phyloP scores from a whole-genome alignment of 2,888 invertebrate species.

The Himalopsyche kuldschensis region DNA sequence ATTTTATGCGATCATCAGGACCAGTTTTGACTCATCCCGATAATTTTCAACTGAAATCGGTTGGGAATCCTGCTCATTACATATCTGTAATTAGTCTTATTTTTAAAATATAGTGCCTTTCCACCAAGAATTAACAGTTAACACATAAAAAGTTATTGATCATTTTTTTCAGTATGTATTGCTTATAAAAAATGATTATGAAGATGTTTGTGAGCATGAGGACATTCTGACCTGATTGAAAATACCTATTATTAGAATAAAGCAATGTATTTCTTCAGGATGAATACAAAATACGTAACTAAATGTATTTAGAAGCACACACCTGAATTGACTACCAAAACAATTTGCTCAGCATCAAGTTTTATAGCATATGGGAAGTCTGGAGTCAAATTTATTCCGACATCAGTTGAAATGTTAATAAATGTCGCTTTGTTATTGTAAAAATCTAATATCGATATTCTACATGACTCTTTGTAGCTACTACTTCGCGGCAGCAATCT shows the following conservation, averaged over 20 bases:
- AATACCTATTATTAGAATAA: constrained; percentile 44
- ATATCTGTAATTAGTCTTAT: no score
- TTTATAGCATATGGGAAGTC: constrained; percentile 55
- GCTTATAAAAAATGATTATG: no score
- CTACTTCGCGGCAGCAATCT: constrained; percentile 53
- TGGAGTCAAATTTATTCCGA: constrained; percentile 52
- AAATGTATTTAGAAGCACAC: not conserved
- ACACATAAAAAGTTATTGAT: no score
- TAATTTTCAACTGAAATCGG: no score
- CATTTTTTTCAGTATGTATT: no score
- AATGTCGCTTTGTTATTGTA: constrained; percentile 49
- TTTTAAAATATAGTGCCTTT: no score
- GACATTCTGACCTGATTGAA: not conserved
- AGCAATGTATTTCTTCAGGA: not conserved
- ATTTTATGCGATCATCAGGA: no score
- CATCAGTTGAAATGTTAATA: constrained; percentile 51
- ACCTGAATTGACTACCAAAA: constrained; percentile 49
- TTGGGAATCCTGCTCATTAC: no score
- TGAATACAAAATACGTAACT: not conserved
- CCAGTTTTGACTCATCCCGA: no score
- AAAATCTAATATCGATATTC: constrained; percentile 52
- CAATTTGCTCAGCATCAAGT: constrained; percentile 48
- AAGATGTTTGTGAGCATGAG: no score
- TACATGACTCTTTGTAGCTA: constrained; percentile 47
- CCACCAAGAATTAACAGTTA: no score